Percentiles rank a stretch among this genome's conserved stretches.
Conservation (phyloP, 2,888 invertebrate species). For the Hydriomena furcata region DNA sequence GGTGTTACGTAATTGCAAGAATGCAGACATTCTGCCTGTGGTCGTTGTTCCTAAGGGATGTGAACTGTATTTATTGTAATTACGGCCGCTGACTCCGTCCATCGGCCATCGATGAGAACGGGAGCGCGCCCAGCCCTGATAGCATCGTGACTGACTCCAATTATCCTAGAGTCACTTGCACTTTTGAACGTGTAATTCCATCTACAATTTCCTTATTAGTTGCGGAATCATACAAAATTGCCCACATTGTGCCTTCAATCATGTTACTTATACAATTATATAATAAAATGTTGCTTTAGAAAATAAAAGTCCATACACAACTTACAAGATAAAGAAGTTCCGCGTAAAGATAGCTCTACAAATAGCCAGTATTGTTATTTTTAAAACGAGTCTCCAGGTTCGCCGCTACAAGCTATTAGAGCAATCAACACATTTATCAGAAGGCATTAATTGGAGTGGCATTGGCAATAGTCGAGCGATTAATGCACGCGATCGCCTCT, state of each 20-base stretch:
- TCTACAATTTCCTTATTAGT: constrained; percentile 35
- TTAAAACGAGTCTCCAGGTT: constrained; percentile 19
- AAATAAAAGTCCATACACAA: constrained; percentile 9
- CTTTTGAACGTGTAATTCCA: constrained; percentile 39
- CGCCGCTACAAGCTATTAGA: constrained; percentile 36
- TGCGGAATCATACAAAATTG: constrained; percentile 25
- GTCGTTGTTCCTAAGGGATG: constrained; percentile 63
- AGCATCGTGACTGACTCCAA: constrained; percentile 53
- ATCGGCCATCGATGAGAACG: constrained; percentile 52
- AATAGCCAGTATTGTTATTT: constrained; percentile 27
- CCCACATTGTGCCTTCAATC: constrained; percentile 16
- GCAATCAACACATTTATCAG: constrained; percentile 51
- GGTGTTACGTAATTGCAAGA: constrained; percentile 66
- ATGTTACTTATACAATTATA: constrained; percentile 7
- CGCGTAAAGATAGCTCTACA: constrained; percentile 17
- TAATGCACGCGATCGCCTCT: constrained; percentile 64
- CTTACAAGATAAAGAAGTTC: constrained; percentile 7
- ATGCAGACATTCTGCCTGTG: constrained; percentile 58
- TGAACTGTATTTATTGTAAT: constrained; percentile 77
- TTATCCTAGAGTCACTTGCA: constrained; percentile 54
- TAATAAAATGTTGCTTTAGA: constrained; percentile 1
- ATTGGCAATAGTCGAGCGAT: constrained; percentile 70
- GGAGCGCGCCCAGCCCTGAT: constrained; percentile 51
- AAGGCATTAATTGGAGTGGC: constrained; percentile 65
- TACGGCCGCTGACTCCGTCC: constrained; percentile 59